A percentile compares a stretch with the other conserved stretches of the same genome.
Evolutionary conservation across 2,113 vertebrate species (phyloP).

Genomic region (Oncorhynchus masou): DNA sequence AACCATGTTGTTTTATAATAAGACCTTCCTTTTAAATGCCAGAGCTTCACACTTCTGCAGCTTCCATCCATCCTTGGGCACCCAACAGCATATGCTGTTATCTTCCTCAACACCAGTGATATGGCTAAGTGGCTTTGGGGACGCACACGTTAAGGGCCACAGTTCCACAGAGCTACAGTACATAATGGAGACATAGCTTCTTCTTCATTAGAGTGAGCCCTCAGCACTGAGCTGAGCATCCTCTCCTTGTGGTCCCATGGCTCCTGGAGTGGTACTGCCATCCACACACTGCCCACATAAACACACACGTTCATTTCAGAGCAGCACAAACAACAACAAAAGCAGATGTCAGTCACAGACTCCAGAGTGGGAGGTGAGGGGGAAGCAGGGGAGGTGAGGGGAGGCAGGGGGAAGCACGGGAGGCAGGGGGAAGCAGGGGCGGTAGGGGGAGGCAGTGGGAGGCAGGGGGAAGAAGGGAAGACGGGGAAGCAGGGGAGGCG

Average conservation of each 20-base stretch:
- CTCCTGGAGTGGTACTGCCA: conserved; percentile 40
- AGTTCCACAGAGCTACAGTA: neutral
- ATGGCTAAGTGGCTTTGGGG: conserved; percentile 10
- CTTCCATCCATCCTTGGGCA: conserved; percentile 27
- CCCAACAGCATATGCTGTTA: conserved; percentile 47
- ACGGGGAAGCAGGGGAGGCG: too few relatives aligned
- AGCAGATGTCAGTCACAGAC: conserved; percentile 27
- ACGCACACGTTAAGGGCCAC: neutral
- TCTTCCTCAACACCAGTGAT: conserved; percentile 44
- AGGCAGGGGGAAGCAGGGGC: neutral
- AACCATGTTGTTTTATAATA: conserved; percentile 39
- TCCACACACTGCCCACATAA: conserved; percentile 29
- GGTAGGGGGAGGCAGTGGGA: too few relatives aligned
- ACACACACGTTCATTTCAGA: conserved; percentile 54
- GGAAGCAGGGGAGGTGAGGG: too few relatives aligned
- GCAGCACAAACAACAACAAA: conserved; percentile 48
- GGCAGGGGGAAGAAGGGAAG: too few relatives aligned
- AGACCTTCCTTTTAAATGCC: conserved; percentile 45
- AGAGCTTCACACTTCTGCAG: conserved; percentile 30
- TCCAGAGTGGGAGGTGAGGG: conserved; percentile 33
- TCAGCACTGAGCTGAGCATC: neutral
- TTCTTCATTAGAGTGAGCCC: neutral
- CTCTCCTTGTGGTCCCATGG: conserved; percentile 11
- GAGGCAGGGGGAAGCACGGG: neutral
- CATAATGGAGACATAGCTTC: neutral